A percentile compares a stretch with the other conserved stretches of the same genome.
Evolutionary conservation across 2,113 vertebrate genomes (phyloP).

Genomic region (Leptobrachium leishanense): DNA sequence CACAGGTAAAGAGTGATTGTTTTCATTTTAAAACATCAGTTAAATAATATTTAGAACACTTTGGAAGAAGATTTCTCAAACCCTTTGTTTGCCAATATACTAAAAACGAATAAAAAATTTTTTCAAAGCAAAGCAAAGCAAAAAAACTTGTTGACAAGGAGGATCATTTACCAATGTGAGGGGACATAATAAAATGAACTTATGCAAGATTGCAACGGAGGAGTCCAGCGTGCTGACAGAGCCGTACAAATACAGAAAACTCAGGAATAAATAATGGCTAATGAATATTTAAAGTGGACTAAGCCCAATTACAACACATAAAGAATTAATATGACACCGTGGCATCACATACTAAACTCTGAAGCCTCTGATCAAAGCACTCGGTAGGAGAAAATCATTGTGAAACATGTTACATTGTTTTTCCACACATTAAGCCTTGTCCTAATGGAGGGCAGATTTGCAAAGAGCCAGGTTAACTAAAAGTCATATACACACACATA

Average conservation of each 20-base stretch:
- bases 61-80: no score
- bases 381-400: background rate
- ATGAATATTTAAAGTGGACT: background rate
- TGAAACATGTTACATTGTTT: background rate
- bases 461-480: no score
- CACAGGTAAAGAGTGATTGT: no score
- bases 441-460: background rate
- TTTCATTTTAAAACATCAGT: no score
- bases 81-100: no score
- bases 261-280: background rate
- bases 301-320: background rate
- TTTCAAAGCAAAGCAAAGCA: no score
- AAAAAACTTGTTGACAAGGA: no score
- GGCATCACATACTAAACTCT: background rate
- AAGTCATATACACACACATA: no score
- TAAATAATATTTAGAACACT: no score
- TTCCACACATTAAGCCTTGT: background rate
- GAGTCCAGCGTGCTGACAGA: background rate
- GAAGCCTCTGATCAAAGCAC: background rate
- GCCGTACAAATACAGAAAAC: background rate
- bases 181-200: no score
- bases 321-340: background rate
- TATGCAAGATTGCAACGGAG: background rate
- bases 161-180: no score
- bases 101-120: no score